phyloP scores from a whole-genome alignment of 2,113 vertebrate species.

The Calyptommatus sinebrachiatus region DNA sequence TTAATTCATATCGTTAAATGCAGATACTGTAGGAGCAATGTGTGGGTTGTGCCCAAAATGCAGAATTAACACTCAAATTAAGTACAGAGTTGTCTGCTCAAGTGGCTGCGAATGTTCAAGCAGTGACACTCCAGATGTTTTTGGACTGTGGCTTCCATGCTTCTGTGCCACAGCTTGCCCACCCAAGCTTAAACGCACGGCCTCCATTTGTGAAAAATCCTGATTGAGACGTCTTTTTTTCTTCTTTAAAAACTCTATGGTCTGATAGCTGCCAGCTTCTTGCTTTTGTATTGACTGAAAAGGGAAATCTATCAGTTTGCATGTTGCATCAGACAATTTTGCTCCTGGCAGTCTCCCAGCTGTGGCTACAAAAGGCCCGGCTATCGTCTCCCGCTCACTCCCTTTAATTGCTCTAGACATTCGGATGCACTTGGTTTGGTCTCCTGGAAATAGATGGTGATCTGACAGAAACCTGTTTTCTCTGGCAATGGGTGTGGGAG shows the following conservation, averaged over 20 bases:
- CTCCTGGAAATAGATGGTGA: neutral
- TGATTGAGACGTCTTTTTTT: neutral
- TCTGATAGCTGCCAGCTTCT: no score
- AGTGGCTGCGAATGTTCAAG: neutral
- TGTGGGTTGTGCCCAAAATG: neutral
- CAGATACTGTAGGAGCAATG: neutral
- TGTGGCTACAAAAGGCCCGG: neutral
- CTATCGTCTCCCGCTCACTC: neutral
- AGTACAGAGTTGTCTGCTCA: no score
- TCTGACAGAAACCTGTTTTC: neutral
- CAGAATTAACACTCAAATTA: no score
- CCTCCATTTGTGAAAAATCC: neutral
- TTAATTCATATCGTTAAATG: constrained; percentile 5
- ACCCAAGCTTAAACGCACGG: no score
- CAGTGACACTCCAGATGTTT: no score
- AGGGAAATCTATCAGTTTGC: neutral
- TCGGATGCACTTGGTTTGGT: neutral
- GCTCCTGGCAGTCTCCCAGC: neutral
- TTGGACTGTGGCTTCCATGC: no score
- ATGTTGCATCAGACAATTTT: neutral
- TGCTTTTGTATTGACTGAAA: neutral
- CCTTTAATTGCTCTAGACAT: neutral
- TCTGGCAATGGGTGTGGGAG: neutral
- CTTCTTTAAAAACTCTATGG: neutral
- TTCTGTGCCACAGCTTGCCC: no score